A percentile compares a stretch with the other conserved stretches of the same genome.
Conservation (phyloP, 2,113 vertebrate genomes). For the Perognathus longimembris region DNA sequence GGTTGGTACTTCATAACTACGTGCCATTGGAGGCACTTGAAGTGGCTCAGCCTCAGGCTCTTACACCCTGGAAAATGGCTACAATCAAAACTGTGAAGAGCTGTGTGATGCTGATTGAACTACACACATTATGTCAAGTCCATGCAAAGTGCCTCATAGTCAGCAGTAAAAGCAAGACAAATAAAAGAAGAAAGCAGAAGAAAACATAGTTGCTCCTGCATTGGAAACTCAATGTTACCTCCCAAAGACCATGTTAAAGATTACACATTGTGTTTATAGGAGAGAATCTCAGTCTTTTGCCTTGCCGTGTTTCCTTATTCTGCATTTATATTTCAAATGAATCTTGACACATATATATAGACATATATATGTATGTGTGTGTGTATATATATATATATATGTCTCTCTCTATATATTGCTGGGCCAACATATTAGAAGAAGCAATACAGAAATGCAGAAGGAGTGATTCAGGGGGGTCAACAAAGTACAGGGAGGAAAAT, state of each 20-base stretch:
- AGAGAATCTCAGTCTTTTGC: background rate
- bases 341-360: background rate
- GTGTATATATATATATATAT: too few relatives aligned
- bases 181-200: background rate
- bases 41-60: background rate
- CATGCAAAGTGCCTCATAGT: background rate
- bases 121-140: background rate
- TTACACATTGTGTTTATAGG: fast-evolving
- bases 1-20: background rate
- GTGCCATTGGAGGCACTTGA: background rate
- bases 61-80: constrained; percentile 1
- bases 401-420: background rate
- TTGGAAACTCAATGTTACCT: background rate
- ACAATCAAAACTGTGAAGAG: background rate
- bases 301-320: background rate
- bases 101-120: background rate
- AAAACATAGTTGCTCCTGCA: background rate
- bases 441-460: background rate
- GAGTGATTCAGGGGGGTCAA: too few relatives aligned
- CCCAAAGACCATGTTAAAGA: background rate
- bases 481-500: background rate
- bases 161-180: background rate
- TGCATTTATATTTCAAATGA: background rate
- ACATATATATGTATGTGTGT: too few relatives aligned
- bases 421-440: background rate